Evolutionary conservation across 2,888 invertebrate species (phyloP).

Genomic region (Cerastis leucographa): DNA sequence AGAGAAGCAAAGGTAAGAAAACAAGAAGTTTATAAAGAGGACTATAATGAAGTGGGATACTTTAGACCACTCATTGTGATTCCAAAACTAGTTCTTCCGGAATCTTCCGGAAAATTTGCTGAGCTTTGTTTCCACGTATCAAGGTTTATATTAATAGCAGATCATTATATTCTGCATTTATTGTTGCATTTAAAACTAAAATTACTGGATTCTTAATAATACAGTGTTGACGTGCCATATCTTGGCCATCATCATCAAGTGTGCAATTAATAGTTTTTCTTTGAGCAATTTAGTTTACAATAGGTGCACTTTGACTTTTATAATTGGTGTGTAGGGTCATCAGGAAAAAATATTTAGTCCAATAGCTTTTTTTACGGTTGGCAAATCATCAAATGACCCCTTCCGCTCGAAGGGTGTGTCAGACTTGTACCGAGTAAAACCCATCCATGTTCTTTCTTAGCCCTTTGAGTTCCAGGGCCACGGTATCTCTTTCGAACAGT

Average conservation of each 20-base stretch:
- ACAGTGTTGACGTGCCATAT: conserved; percentile 3
- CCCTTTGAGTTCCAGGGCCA: too few relatives aligned
- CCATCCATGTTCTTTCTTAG: too few relatives aligned
- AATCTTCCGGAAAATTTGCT: background rate
- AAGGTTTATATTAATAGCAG: background rate
- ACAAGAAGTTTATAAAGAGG: background rate
- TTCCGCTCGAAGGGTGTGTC: too few relatives aligned
- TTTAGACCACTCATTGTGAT: background rate
- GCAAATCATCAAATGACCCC: too few relatives aligned
- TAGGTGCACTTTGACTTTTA: background rate
- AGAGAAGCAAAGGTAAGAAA: background rate
- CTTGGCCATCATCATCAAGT: background rate
- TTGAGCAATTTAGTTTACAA: conserved; percentile 1
- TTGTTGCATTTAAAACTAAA: conserved; percentile 6
- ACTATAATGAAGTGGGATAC: background rate
- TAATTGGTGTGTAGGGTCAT: conserved; percentile 1
- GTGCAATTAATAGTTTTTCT: conserved; percentile 3
- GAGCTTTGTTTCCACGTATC: background rate
- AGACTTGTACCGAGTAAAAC: too few relatives aligned
- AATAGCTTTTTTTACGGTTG: too few relatives aligned
- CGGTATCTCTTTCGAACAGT: too few relatives aligned
- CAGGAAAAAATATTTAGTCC: background rate
- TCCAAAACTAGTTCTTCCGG: background rate
- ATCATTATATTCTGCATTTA: conserved; percentile 3
- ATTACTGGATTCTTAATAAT: conserved; percentile 24